phyloP scores from a whole-genome alignment of 2,888 invertebrate genomes.

The Blastobasis lacticolella region DNA sequence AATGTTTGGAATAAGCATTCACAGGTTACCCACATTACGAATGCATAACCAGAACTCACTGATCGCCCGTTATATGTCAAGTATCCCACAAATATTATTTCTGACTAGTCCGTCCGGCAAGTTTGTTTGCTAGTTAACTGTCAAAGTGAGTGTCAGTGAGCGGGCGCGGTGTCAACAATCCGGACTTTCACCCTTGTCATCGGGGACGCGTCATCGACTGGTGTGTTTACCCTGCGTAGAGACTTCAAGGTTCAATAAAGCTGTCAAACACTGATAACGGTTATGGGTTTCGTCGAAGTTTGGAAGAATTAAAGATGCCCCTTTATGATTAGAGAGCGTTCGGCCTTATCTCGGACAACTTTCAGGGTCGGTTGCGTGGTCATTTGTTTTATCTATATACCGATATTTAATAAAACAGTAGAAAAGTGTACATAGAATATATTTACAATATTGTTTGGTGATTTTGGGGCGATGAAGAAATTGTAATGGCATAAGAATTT shows the following conservation, averaged over 20 bases:
- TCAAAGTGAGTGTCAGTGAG: neutral
- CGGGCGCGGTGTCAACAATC: slow-evolving; percentile 1
- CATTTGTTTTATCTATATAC: neutral
- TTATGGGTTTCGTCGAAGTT: neutral
- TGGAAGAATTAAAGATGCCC: neutral
- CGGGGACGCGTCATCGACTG: slow-evolving; percentile 10
- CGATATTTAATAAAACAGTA: neutral
- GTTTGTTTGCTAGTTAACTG: no score
- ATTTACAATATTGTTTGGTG: no score
- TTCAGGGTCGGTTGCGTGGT: neutral
- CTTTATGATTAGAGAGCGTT: neutral
- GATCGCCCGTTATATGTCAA: no score
- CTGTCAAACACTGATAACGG: neutral
- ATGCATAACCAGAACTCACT: no score
- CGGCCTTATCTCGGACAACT: neutral
- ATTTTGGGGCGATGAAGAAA: neutral
- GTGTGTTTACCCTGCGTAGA: slow-evolving; percentile 22
- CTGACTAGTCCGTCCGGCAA: no score
- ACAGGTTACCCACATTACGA: no score
- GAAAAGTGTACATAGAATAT: no score
- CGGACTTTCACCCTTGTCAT: no score
- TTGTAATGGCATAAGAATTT: neutral
- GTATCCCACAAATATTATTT: no score
- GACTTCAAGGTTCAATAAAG: neutral
- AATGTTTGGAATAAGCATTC: no score